Percentiles rank a stretch among this genome's conserved stretches.
phyloP scores from a whole-genome alignment of 2,888 invertebrate species.

The Plagiodera versicolora region DNA sequence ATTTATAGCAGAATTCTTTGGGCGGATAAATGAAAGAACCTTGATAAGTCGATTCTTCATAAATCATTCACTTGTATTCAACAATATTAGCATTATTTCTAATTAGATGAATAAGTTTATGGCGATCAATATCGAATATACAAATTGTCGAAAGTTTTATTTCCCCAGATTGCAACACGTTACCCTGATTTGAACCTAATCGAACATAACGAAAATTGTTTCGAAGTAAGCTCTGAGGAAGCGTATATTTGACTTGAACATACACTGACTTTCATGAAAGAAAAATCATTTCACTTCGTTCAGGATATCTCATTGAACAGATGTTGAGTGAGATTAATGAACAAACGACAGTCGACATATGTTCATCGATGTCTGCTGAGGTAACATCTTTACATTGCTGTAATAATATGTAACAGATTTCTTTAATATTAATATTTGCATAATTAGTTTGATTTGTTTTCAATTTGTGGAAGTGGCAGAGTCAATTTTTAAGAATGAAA shows the following conservation, averaged over 20 bases:
- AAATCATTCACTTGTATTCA: too few species aligned
- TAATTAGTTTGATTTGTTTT: background rate
- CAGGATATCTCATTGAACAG: background rate
- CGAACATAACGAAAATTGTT: too few species aligned
- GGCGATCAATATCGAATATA: too few species aligned
- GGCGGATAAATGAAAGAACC: background rate
- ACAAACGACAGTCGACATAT: background rate
- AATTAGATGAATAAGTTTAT: too few species aligned
- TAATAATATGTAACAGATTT: background rate
- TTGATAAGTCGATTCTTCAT: background rate
- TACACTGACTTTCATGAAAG: background rate
- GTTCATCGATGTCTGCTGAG: background rate
- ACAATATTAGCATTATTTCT: too few species aligned
- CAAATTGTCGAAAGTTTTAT: too few species aligned
- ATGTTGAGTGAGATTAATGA: background rate
- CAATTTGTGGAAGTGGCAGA: too few species aligned
- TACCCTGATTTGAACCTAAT: too few species aligned
- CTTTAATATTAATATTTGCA: background rate
- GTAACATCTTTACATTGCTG: background rate
- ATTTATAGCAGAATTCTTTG: background rate
- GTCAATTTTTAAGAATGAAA: too few species aligned
- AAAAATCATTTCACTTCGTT: background rate
- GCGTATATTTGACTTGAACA: too few species aligned
- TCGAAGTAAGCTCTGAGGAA: too few species aligned
- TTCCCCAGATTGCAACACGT: too few species aligned